A percentile compares a stretch with the other conserved stretches of the same genome.
These are phyloP conservation scores for Trypoxylon attenuatum DNA, from an alignment of 2,888 invertebrate genomes.

Conservation along the genomic window DNA sequence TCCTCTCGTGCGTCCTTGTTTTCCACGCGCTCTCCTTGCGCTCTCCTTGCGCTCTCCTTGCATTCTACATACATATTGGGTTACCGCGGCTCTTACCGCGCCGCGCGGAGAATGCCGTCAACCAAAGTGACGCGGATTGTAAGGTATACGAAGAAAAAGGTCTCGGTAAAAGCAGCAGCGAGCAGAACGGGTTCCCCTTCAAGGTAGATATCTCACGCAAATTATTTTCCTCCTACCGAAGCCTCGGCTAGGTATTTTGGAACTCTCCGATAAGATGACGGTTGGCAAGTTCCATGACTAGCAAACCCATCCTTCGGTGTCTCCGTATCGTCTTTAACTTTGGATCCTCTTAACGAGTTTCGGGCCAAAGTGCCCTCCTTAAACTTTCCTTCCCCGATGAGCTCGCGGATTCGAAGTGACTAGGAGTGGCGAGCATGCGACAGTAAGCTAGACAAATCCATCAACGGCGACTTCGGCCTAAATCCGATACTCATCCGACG, in stretches of 20 bases:
- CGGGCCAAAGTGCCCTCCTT: slow-evolving; percentile 17
- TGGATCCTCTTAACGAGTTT: slow-evolving; percentile 37
- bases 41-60: not conserved
- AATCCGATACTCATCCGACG: not conserved
- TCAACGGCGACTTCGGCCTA: not conserved
- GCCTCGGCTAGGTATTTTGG: not conserved
- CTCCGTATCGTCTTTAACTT: slow-evolving; percentile 38
- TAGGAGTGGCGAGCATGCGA: slow-evolving; percentile 1
- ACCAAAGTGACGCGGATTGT: too few relatives aligned
- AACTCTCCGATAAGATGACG: not conserved
- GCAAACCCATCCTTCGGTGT: slow-evolving; percentile 9
- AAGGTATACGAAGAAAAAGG: too few relatives aligned
- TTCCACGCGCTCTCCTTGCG: not conserved
- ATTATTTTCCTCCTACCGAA: not conserved
- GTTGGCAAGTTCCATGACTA: too few relatives aligned
- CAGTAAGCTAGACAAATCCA: not conserved
- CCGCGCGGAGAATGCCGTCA: too few relatives aligned
- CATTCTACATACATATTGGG: too few relatives aligned
- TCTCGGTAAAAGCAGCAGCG: too few relatives aligned
- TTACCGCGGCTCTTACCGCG: too few relatives aligned
- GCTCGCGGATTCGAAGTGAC: not conserved
- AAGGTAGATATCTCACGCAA: not conserved
- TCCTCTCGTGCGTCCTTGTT: not conserved
- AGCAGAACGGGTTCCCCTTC: too few relatives aligned
- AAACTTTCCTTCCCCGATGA: slow-evolving; percentile 23